Base-by-base conservation (phyloP, 2,113 vertebrate genomes). In the Chamaea fasciata region DNA sequence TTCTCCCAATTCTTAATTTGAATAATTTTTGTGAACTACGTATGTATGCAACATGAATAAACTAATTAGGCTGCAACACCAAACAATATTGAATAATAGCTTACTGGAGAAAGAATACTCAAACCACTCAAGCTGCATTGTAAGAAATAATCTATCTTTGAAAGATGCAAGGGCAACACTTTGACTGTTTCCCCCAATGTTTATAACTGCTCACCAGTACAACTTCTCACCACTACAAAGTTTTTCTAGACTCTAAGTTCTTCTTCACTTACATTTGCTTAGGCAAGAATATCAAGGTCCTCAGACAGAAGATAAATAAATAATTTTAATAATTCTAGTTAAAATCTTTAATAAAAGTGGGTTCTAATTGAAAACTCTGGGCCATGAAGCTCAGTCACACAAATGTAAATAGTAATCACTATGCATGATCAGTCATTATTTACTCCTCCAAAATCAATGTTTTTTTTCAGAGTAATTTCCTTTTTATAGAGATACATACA, bases 401-500 rank as follows among this genome's bases (percentile, higher is more conserved):
- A 80, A 69, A 62, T 21, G 39, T 7, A 76, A 83, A 69, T 2
- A 47, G 6, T 5, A 79, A 90, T 52, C 12, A 39, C 44, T 50
- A 30, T 7, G 15, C 19, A 42, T 22, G 27, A 83, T 42, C 22
- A 71, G 39, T 24, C 26, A 39, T 68, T 28, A 89, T 89, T 76
- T 76, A 68, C 11, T 91, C 18, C 31, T 85, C 8, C 47, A 55
- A 91, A 86, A 77, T 9, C 33, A 55, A 8, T 21, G 5, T 2
- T 2, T 21, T 27, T 57, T 92, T 83, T 35, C 37, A 47, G 17
- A 64, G 23, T 13, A 11, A 76, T 77, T 63, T 87, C 33, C 10
- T 80, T 89, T 95, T 80, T 50, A 52, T 68, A 64, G 60, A 82
- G 67, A 49, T 67, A 97, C 97, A 55, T 98, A 99, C 99, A 97